Conservation (phyloP, 2,113 vertebrate species). For the Syngnathus scovelli region DNA sequence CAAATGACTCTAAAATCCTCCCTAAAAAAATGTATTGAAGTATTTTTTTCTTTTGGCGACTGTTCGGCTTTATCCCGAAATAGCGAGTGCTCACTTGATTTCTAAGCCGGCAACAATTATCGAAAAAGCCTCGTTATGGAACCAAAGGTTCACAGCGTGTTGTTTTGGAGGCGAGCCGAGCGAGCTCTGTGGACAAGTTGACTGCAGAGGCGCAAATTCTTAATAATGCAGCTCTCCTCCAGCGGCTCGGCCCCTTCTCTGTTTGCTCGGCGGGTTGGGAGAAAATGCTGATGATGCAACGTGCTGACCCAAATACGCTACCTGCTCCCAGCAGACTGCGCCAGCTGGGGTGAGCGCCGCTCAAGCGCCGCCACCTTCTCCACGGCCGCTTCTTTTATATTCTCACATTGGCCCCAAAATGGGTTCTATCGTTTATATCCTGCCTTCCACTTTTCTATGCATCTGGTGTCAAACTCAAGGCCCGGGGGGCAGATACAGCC, state of each 20-base stretch:
- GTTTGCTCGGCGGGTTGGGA: slow-evolving; percentile 73
- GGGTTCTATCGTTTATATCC: neutral
- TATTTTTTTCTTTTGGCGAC: too few species aligned
- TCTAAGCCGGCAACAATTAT: neutral
- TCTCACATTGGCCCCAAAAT: slow-evolving; percentile 15
- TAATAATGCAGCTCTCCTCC: slow-evolving; percentile 71
- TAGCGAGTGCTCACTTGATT: neutral
- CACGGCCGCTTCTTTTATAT: slow-evolving; percentile 18
- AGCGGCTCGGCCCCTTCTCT: slow-evolving; percentile 55
- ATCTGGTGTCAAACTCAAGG: neutral
- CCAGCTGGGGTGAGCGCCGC: slow-evolving; percentile 68
- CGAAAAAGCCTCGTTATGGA: neutral
- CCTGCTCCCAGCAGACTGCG: slow-evolving; percentile 71
- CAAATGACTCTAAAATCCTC: too few species aligned
- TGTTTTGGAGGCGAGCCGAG: neutral
- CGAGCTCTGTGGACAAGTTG: slow-evolving; percentile 15
- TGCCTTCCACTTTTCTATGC: neutral
- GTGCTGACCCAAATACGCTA: slow-evolving; percentile 82
- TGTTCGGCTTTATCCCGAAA: neutral
- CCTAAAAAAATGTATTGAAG: too few species aligned
- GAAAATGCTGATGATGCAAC: slow-evolving; percentile 79
- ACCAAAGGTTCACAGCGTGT: neutral
- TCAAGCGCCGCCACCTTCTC: neutral
- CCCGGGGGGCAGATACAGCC: too few species aligned
- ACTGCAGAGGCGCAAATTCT: slow-evolving; percentile 42